Evolutionary conservation across 2,113 vertebrate genomes (phyloP).

Genomic region (Oostethus manadensis): DNA sequence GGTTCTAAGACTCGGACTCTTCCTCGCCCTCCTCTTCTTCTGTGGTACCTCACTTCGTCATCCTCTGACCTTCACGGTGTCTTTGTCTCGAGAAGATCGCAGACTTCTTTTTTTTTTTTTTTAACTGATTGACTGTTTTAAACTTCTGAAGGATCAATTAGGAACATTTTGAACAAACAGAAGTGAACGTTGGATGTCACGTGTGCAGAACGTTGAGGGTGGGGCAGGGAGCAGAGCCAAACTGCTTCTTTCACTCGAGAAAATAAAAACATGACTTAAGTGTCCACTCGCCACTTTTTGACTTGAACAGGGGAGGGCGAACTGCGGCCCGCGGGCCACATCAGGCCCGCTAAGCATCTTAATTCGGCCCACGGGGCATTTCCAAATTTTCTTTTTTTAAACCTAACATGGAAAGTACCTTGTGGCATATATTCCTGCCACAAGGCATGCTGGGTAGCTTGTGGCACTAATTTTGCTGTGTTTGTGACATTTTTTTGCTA

Average conservation of each 20-base stretch:
- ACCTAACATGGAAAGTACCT: too few relatives aligned
- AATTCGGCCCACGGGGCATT: too few relatives aligned
- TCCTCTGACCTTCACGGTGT: not conserved
- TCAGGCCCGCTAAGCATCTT: too few relatives aligned
- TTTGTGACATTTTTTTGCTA: too few relatives aligned
- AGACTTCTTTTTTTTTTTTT: not conserved
- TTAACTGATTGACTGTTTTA: too few relatives aligned
- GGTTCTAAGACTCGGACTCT: not conserved
- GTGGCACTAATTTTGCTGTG: too few relatives aligned
- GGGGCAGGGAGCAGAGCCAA: constrained; percentile 33
- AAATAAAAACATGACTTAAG: constrained; percentile 73
- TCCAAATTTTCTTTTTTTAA: too few relatives aligned
- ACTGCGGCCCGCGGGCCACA: too few relatives aligned
- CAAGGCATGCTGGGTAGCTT: too few relatives aligned
- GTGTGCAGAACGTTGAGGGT: constrained; percentile 31
- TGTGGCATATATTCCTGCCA: too few relatives aligned
- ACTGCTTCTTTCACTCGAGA: constrained; percentile 62
- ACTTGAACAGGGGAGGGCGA: not conserved
- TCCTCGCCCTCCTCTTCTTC: too few relatives aligned
- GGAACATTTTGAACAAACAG: not conserved
- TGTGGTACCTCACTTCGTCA: not conserved
- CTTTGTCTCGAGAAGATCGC: not conserved
- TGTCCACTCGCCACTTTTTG: constrained; percentile 42
- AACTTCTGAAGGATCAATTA: too few relatives aligned
- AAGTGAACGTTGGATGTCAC: constrained; percentile 57